Evolutionary conservation across 2,888 invertebrate genomes (phyloP).

Genomic region (Lasiommata megera): DNA sequence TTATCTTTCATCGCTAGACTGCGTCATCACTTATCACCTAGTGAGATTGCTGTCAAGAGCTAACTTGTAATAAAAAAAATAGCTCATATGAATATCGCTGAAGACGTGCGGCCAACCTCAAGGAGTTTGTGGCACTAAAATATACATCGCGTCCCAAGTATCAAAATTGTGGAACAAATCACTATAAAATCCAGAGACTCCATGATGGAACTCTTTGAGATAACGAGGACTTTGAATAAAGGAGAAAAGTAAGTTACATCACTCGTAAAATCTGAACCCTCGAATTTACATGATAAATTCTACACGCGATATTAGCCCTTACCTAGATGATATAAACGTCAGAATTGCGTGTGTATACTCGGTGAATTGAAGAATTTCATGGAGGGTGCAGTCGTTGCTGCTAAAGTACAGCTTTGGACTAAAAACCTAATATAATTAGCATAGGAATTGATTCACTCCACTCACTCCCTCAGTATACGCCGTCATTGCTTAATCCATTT

Average conservation of each 20-base stretch:
- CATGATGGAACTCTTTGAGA: slow-evolving; percentile 23
- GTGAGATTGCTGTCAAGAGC: too few relatives aligned
- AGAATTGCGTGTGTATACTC: slow-evolving; percentile 16
- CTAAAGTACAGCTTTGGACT: slow-evolving; percentile 45
- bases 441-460: slow-evolving; percentile 61
- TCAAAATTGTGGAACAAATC: slow-evolving; percentile 22
- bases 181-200: slow-evolving; percentile 23
- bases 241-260: slow-evolving; percentile 26
- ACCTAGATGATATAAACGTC: slow-evolving; percentile 1
- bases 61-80: too few relatives aligned
- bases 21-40: too few relatives aligned
- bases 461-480: slow-evolving; percentile 43
- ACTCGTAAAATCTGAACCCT: slow-evolving; percentile 25
- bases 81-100: background rate
- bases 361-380: slow-evolving; percentile 19
- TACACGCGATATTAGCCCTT: slow-evolving; percentile 10
- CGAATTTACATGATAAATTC: slow-evolving; percentile 14
- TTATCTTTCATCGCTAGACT: too few relatives aligned
- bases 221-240: slow-evolving; percentile 25
- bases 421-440: slow-evolving; percentile 65
- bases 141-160: slow-evolving; percentile 14
- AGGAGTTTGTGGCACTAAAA: slow-evolving; percentile 9
- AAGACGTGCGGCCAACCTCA: background rate
- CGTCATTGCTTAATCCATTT: slow-evolving; percentile 67
- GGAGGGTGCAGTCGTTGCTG: slow-evolving; percentile 15